These are phyloP conservation scores for Alectoris magna DNA, from an alignment of 2,797 vertebrate species.

Conservation along the genomic window DNA sequence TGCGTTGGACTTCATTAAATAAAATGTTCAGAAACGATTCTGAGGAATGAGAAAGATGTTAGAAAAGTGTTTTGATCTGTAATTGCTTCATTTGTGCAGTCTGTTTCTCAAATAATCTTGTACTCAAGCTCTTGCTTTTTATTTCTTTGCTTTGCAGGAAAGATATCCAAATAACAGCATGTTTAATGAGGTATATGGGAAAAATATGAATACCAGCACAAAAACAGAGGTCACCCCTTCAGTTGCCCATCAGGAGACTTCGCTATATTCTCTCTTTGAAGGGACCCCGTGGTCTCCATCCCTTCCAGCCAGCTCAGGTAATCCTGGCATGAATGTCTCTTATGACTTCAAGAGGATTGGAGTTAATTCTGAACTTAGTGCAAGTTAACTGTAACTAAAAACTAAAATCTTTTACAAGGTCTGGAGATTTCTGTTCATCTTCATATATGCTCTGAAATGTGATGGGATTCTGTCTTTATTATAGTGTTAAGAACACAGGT, in stretches of 20 bases:
- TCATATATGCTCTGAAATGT: not conserved
- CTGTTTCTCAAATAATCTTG: not conserved
- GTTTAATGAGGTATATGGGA: slow-evolving; percentile 96
- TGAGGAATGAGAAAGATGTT: not conserved
- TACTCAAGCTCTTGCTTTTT: not conserved
- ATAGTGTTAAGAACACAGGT: not conserved
- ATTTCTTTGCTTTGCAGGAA: slow-evolving; percentile 82
- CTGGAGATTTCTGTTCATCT: not conserved
- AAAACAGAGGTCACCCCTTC: slow-evolving; percentile 86
- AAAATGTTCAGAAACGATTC: not conserved
- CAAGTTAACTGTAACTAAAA: not conserved
- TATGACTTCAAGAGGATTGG: not conserved
- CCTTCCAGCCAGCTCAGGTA: slow-evolving; percentile 97
- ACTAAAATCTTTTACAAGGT: not conserved
- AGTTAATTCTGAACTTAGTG: not conserved
- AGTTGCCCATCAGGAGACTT: slow-evolving; percentile 92
- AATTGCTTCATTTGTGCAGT: not conserved
- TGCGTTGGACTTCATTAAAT: not conserved
- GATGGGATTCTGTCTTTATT: not conserved
- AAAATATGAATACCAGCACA: slow-evolving; percentile 87
- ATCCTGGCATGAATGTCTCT: not conserved
- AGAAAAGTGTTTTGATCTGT: not conserved
- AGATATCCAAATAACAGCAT: slow-evolving; percentile 93
- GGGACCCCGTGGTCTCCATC: slow-evolving; percentile 97
- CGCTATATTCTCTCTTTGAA: slow-evolving; percentile 96